Evolutionary conservation across 1,140 invertebrate species (phyloP).

Genomic region (Hyles euphorbiae): DNA sequence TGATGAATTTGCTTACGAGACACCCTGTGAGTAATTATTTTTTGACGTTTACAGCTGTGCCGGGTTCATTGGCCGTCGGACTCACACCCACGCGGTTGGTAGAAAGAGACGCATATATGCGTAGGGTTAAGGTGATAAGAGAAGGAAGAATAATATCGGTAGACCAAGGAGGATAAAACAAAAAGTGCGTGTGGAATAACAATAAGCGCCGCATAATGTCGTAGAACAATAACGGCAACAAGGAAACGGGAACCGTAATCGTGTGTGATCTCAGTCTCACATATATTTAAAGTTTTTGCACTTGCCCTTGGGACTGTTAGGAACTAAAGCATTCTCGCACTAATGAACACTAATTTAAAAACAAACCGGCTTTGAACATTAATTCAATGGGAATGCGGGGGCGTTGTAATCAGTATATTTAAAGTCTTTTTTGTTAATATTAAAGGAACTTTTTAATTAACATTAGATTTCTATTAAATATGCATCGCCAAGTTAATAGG

Average conservation of each 20-base stretch:
- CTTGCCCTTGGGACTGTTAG: not conserved
- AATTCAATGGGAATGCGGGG: no score
- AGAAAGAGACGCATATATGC: conserved; percentile 28
- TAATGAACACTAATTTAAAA: no score
- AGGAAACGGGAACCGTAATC: conserved; percentile 10
- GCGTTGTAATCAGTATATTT: no score
- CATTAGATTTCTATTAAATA: no score
- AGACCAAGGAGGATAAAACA: conserved; percentile 33
- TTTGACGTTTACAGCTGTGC: conserved; percentile 48
- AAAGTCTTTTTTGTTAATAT: no score
- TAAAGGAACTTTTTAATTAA: no score
- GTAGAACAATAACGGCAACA: conserved; percentile 1
- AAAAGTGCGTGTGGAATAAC: conserved; percentile 46
- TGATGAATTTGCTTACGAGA: not conserved
- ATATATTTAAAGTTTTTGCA: no score
- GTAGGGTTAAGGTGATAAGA: conserved; percentile 17
- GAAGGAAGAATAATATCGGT: conserved; percentile 33
- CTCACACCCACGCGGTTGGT: conserved; percentile 36
- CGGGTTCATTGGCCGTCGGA: conserved; percentile 48
- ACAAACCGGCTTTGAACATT: no score
- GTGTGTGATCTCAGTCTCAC: not conserved
- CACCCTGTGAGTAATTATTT: conserved; percentile 28
- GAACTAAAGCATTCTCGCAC: not conserved
- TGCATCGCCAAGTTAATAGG: no score
- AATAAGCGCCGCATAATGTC: conserved; percentile 21